phyloP scores from a whole-genome alignment of 2,113 vertebrate species.

The Neogobius melanostomus region DNA sequence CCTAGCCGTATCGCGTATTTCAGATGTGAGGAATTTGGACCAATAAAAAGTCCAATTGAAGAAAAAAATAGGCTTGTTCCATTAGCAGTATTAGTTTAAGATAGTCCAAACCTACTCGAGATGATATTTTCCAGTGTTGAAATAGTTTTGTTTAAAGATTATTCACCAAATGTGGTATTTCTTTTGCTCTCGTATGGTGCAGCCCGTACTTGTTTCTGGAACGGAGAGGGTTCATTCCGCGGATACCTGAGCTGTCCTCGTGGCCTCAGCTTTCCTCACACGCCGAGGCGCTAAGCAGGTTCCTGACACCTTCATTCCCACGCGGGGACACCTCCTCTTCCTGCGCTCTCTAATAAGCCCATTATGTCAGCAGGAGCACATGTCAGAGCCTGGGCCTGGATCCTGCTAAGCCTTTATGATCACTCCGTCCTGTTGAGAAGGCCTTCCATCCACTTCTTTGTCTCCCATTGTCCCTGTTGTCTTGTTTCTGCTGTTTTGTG shows the following conservation, averaged over 20 bases:
- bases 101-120: too few species aligned
- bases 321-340: neutral
- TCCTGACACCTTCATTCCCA: constrained; percentile 1
- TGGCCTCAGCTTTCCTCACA: neutral
- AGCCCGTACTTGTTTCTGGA: too few species aligned
- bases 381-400: neutral
- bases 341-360: constrained; percentile 7
- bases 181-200: too few species aligned
- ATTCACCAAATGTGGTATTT: too few species aligned
- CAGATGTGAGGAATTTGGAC: too few species aligned
- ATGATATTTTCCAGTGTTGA: too few species aligned
- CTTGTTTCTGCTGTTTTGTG: constrained; percentile 8
- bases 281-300: neutral
- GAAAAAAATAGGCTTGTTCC: too few species aligned
- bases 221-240: too few species aligned
- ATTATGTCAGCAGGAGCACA: neutral
- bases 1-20: too few species aligned
- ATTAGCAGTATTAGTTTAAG: too few species aligned
- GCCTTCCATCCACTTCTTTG: constrained; percentile 7
- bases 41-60: too few species aligned
- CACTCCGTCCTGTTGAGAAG: constrained; percentile 21
- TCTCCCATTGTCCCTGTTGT: neutral
- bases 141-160: too few species aligned
- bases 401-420: neutral
- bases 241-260: neutral